Evolutionary conservation across 2,113 vertebrate species (phyloP), one percentile per base, ranked within the genome.

Genomic region (Mastomys natalensis): DNA sequence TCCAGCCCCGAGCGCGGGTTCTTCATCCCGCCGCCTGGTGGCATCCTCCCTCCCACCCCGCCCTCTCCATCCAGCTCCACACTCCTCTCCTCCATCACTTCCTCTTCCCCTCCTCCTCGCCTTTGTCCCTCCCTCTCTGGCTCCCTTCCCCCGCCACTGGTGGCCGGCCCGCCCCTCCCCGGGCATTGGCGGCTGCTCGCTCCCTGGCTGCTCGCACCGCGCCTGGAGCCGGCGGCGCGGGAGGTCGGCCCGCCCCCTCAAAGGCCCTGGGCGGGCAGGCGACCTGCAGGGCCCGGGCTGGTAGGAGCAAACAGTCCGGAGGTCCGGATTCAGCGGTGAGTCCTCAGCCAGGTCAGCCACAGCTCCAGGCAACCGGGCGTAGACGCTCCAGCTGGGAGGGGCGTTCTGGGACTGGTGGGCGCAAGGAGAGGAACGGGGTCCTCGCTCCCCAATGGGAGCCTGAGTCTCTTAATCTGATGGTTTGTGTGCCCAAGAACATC

Each of bases 101-200:
- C 97, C 97, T 98, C 90, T 98, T 97, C 96, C 97, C 97, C 97
- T 96, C 96, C 97, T 97, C 96, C 95, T 90, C 93, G 96, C 89
- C 97, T 97, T 97, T 97, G 97, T 97, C 97, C 98, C 97, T 96
- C 97, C 97, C 96, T 97, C 96, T 92, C 93, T 93, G 93, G 90
- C 96, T 95, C 97, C 97, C 96, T 96, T 96, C 95, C 97, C 96
- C 96, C 84, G 90, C 92, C 80, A 53, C 86, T 60, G 82, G 96
- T 93, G 95, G 96, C 93, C 86, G 95, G 94, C 95, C 97, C 93
- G 96, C 97, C 97, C 96, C 96, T 95, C 94, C 96, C 90, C 62
- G 89, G 96, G 94, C 97, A 51, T 82, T 87, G 97, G 96, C 90
- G 96, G 96, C 96, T 72, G 96, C 89, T 73, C 0, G 68, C 77